phyloP scores from a whole-genome alignment of 30 jellyfish, hydroid and myxozoan species.

The Clytia hemisphaerica region DNA sequence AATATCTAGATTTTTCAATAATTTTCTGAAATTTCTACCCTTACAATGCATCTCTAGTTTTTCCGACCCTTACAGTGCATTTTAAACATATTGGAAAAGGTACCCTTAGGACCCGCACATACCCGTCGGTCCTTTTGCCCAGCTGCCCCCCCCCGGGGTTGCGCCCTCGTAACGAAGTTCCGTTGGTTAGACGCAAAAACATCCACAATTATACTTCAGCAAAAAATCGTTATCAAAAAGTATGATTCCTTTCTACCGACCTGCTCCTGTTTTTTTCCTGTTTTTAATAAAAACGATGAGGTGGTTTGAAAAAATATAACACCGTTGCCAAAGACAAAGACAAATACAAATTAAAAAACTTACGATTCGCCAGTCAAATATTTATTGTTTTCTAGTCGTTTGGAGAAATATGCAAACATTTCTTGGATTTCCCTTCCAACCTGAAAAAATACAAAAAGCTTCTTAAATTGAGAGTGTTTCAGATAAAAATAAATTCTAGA shows the following conservation, averaged over 20 bases:
- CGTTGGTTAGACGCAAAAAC: too few species aligned
- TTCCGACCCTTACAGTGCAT: too few species aligned
- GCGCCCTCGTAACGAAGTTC: too few species aligned
- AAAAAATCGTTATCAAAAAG: not conserved
- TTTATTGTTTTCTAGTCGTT: conserved; percentile 3
- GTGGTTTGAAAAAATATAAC: not conserved
- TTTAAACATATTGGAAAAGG: too few species aligned
- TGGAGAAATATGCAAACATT: not conserved
- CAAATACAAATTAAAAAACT: not conserved
- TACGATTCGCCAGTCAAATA: conserved; percentile 13
- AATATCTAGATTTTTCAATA: too few species aligned
- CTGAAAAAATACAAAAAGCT: not conserved
- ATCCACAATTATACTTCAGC: not conserved
- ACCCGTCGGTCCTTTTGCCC: too few species aligned
- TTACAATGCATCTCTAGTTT: too few species aligned
- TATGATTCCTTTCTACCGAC: not conserved
- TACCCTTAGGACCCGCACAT: too few species aligned
- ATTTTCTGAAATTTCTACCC: too few species aligned
- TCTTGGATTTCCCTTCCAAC: not conserved
- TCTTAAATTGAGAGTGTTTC: not conserved
- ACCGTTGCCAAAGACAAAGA: not conserved
- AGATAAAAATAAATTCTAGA: too few species aligned
- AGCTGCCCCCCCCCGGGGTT: too few species aligned
- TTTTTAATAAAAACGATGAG: not conserved
- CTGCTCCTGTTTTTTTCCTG: not conserved